A percentile compares a stretch with the other conserved stretches of the same genome.
Evolutionary conservation across 2,888 invertebrate genomes (phyloP).

Genomic region (Endomychus coccineus): DNA sequence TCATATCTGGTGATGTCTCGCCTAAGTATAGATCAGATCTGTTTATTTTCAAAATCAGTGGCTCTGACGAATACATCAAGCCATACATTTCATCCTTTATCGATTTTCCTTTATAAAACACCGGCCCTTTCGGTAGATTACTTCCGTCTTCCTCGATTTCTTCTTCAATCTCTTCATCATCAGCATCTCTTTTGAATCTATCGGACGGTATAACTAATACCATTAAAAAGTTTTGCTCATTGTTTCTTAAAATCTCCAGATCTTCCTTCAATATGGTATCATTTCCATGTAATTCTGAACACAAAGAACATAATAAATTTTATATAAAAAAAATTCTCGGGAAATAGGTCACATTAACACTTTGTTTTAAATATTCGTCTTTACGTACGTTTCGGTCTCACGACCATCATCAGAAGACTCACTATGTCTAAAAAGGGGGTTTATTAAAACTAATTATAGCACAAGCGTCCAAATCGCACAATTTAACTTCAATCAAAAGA

Average conservation of each 20-base stretch:
- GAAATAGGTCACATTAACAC: no score
- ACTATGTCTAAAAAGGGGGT: no score
- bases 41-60: slow-evolving; percentile 30
- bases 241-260: slow-evolving; percentile 14
- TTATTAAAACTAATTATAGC: no score
- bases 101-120: slow-evolving; percentile 31
- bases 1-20: slow-evolving; percentile 25
- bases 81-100: slow-evolving; percentile 26
- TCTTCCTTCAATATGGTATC: slow-evolving; percentile 12
- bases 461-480: no score
- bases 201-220: slow-evolving; percentile 19
- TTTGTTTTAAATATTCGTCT: no score
- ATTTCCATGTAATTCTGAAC: slow-evolving; percentile 24
- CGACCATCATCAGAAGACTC: no score
- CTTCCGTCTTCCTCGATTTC: slow-evolving; percentile 9
- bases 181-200: slow-evolving; percentile 13
- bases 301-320: no score
- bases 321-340: no score
- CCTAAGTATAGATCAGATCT: slow-evolving; percentile 25
- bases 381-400: no score
- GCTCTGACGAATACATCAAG: slow-evolving; percentile 35
- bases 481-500: no score
- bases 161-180: slow-evolving; percentile 14
- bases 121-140: slow-evolving; percentile 24
- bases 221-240: slow-evolving; percentile 17